Evolutionary conservation across 2,888 invertebrate species (phyloP).

Genomic region (Temnothorax ravouxi): DNA sequence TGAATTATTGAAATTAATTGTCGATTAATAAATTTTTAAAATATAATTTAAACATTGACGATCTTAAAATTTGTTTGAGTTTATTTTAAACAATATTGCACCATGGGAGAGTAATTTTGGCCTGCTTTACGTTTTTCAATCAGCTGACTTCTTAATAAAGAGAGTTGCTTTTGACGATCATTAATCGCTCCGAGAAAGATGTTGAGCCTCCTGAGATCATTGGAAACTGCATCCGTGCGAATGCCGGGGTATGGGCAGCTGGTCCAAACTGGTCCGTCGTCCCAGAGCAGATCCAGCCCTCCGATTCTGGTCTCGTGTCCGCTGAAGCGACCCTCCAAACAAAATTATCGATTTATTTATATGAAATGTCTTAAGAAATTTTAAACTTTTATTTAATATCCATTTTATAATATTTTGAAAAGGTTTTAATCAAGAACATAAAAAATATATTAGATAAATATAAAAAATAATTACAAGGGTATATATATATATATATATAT

Average conservation of each 20-base stretch:
- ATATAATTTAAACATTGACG: not conserved
- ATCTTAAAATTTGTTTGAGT: not conserved
- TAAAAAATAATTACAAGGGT: not conserved
- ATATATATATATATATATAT: not conserved
- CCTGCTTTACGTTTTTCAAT: slow-evolving; percentile 47
- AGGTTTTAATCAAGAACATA: not conserved
- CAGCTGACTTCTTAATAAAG: slow-evolving; percentile 63
- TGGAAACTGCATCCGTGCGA: slow-evolving; percentile 57
- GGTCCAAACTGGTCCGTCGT: slow-evolving; percentile 87
- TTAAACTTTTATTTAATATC: no score
- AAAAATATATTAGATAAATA: not conserved
- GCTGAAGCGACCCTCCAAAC: slow-evolving; percentile 84
- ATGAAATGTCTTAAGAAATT: not conserved
- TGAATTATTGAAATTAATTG: not conserved
- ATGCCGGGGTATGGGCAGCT: slow-evolving; percentile 74
- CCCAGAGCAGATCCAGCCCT: slow-evolving; percentile 89
- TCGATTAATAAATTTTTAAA: not conserved
- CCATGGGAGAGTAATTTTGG: slow-evolving; percentile 17
- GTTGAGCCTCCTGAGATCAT: slow-evolving; percentile 76
- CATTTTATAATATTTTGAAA: not conserved
- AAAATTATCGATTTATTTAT: slow-evolving; percentile 37
- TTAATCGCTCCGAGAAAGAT: slow-evolving; percentile 82
- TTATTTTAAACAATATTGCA: slow-evolving; percentile 48
- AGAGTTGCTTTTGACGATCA: slow-evolving; percentile 80
- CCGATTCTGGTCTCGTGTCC: slow-evolving; percentile 88